phyloP scores from a whole-genome alignment of 2,797 vertebrate species.

The Okamejei kenojei region DNA sequence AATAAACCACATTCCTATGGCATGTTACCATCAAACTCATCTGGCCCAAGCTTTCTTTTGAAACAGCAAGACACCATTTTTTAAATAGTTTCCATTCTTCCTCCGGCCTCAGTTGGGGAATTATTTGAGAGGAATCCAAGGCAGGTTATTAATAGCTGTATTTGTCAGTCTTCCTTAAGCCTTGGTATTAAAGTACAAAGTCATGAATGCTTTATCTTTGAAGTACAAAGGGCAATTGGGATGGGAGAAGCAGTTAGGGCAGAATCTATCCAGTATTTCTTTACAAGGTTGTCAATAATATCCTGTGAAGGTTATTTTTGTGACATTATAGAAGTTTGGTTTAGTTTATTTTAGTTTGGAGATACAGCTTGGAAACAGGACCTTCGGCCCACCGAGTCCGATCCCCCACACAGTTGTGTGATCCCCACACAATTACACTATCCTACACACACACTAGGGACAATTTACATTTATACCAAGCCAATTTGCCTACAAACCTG shows the following conservation, averaged over 20 bases:
- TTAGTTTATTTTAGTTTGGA: too few relatives aligned
- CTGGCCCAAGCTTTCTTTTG: background rate
- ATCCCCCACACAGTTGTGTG: too few relatives aligned
- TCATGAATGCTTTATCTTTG: background rate
- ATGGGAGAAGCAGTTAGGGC: background rate
- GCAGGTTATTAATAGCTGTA: slow-evolving; percentile 15
- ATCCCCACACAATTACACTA: too few relatives aligned
- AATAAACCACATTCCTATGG: background rate
- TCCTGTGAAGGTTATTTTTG: background rate
- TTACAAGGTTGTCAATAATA: background rate
- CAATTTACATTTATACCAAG: too few relatives aligned
- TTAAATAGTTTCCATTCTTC: background rate
- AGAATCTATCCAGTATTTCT: background rate
- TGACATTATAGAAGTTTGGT: too few relatives aligned
- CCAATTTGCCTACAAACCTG: too few relatives aligned
- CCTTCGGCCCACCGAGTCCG: too few relatives aligned
- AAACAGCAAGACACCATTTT: slow-evolving; percentile 1
- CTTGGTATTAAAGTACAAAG: background rate
- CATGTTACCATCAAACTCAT: background rate
- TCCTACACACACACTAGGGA: too few relatives aligned
- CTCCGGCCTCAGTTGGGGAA: background rate
- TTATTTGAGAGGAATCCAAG: background rate
- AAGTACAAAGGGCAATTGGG: background rate
- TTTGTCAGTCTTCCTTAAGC: background rate
- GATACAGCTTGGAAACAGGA: too few relatives aligned